Evolutionary conservation across 2,797 vertebrate genomes (phyloP).

Genomic region (Buphagus erythrorhynchus): DNA sequence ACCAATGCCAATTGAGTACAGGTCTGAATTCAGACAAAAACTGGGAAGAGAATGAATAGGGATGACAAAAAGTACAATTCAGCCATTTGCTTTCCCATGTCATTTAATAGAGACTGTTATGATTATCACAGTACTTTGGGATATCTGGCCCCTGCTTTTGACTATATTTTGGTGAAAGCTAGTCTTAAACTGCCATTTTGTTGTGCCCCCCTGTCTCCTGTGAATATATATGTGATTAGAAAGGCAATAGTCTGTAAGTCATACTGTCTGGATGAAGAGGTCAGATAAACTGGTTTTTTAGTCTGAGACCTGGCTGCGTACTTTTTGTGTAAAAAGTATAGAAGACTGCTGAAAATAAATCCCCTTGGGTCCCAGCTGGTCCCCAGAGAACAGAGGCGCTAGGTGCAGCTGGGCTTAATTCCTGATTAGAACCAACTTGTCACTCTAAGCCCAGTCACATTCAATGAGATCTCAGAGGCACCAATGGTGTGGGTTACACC

Average conservation of each 20-base stretch:
- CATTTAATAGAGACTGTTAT: not conserved
- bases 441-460: not conserved
- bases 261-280: not conserved
- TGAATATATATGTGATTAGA: not conserved
- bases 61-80: not conserved
- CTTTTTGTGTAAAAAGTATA: not conserved
- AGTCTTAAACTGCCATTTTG: not conserved
- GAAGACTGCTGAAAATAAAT: not conserved
- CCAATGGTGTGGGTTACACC: rapidly evolving
- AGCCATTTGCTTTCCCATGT: not conserved
- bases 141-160: not conserved
- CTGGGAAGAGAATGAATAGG: not conserved
- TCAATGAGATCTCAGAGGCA: not conserved
- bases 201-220: not conserved
- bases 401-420: not conserved
- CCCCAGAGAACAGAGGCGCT: not conserved
- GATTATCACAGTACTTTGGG: not conserved
- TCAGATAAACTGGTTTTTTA: not conserved
- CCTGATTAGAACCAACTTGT: not conserved
- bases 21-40: not conserved
- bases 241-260: not conserved
- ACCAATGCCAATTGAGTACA: not conserved
- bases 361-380: not conserved
- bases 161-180: not conserved
- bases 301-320: not conserved